Conservation (phyloP, 2,113 vertebrate genomes). For the Thinocorus orbignyianus region DNA sequence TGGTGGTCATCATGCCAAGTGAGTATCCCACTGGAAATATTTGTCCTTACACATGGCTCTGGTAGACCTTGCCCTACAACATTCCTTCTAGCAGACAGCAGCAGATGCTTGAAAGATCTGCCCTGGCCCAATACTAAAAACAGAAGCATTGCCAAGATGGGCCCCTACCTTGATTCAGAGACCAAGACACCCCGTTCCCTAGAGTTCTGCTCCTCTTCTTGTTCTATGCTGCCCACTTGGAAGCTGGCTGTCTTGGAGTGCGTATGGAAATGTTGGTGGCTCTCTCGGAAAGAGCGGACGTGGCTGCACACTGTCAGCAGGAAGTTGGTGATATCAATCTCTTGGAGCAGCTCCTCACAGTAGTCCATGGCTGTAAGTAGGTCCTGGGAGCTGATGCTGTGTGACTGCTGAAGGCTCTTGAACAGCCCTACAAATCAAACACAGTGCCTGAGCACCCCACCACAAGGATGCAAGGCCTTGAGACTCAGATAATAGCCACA, state of each 20-base stretch:
- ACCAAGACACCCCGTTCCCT: slow-evolving; percentile 68
- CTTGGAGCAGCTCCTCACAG: slow-evolving; percentile 95
- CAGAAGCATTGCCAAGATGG: not conserved
- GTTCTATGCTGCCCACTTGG: slow-evolving; percentile 69
- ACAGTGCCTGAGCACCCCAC: not conserved
- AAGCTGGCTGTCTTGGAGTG: slow-evolving; percentile 77
- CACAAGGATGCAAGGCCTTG: not conserved
- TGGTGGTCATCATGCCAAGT: not conserved
- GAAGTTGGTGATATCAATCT: slow-evolving; percentile 93
- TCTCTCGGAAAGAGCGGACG: slow-evolving; percentile 79
- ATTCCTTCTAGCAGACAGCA: not conserved
- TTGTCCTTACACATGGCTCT: not conserved
- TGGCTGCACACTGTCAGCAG: slow-evolving; percentile 93
- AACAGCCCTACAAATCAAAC: slow-evolving; percentile 80
- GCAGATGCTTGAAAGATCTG: not conserved
- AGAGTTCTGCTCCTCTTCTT: slow-evolving; percentile 73
- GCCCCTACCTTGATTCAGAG: slow-evolving; percentile 83
- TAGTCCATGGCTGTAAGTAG: slow-evolving; percentile 92
- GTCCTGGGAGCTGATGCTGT: slow-evolving; percentile 87
- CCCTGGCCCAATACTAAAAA: not conserved
- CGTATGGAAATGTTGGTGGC: slow-evolving; percentile 43
- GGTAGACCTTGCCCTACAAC: not conserved
- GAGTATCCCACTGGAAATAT: not conserved
- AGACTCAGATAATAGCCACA: not conserved
- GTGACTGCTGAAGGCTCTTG: slow-evolving; percentile 90